A percentile compares a stretch with the other conserved stretches of the same genome.
phyloP scores from a whole-genome alignment of 1,140 invertebrate species.

The Heliothis virescens region DNA sequence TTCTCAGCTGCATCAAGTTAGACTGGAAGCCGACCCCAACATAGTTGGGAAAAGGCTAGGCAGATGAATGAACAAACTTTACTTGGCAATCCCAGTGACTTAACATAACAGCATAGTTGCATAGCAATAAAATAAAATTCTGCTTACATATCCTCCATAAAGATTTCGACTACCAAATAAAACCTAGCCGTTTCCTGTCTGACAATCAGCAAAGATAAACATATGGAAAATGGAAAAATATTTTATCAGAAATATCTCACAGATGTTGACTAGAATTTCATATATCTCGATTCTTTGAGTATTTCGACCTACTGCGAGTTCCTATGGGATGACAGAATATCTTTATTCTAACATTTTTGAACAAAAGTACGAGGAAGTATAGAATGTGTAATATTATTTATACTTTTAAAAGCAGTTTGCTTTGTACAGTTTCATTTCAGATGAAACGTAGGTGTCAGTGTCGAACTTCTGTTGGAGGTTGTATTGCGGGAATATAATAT shows the following conservation, averaged over 20 bases:
- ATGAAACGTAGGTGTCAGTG: neutral
- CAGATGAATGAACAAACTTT: too few relatives aligned
- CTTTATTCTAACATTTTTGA: slow-evolving; percentile 35
- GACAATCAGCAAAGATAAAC: slow-evolving; percentile 44
- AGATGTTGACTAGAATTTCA: slow-evolving; percentile 43
- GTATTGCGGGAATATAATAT: neutral
- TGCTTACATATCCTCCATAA: neutral
- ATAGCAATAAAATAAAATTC: neutral
- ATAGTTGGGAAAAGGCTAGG: too few relatives aligned
- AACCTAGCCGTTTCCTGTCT: slow-evolving; percentile 33
- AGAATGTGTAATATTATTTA: neutral
- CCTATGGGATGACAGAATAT: slow-evolving; percentile 42
- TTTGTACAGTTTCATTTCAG: slow-evolving; percentile 2
- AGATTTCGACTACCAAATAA: slow-evolving; percentile 17
- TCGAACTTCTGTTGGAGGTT: neutral
- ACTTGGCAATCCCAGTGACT: too few relatives aligned
- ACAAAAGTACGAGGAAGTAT: slow-evolving; percentile 30
- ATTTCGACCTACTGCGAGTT: slow-evolving; percentile 9
- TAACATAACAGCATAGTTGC: too few relatives aligned
- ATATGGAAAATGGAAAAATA: slow-evolving; percentile 43
- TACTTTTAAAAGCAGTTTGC: slow-evolving; percentile 10
- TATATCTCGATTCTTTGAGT: slow-evolving; percentile 42
- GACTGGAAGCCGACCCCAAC: too few relatives aligned
- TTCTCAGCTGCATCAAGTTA: too few relatives aligned
- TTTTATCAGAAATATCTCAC: slow-evolving; percentile 41